A percentile compares a stretch with the other conserved stretches of the same genome.
phyloP scores from a whole-genome alignment of 2,797 vertebrate species.

The Myotis pilosus region DNA sequence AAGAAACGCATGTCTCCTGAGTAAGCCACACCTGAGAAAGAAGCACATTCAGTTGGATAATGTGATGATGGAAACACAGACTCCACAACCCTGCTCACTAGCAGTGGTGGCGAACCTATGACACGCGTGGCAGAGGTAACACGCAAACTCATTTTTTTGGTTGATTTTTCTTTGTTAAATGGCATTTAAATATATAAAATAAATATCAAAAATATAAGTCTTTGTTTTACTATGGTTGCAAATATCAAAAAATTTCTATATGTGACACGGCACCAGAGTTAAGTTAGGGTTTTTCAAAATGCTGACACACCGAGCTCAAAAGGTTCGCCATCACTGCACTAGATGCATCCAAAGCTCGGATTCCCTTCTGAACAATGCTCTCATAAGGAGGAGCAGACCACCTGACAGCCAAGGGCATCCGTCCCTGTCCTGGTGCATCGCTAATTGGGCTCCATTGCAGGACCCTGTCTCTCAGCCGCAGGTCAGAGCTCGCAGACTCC shows the following conservation, averaged over 20 bases:
- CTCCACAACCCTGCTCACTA: neutral
- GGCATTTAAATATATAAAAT: too few species aligned
- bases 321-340: too few species aligned
- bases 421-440: neutral
- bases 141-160: too few species aligned
- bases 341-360: neutral
- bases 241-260: too few species aligned
- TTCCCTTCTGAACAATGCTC: neutral
- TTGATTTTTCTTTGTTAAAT: too few species aligned
- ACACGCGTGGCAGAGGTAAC: too few species aligned
- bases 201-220: too few species aligned
- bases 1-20: neutral
- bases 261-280: too few species aligned
- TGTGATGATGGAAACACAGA: neutral
- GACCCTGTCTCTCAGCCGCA: slow-evolving; percentile 39
- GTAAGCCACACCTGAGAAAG: neutral
- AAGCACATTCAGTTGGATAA: neutral
- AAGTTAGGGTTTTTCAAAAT: too few species aligned
- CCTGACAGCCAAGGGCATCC: neutral
- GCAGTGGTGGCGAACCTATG: too few species aligned
- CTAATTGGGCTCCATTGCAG: neutral
- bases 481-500: slow-evolving; percentile 53
- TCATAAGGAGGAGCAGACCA: slow-evolving; percentile 32
- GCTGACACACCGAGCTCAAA: too few species aligned
- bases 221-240: too few species aligned